Conservation (phyloP, 1,140 invertebrate species). For the Pseudoatta argentina region DNA sequence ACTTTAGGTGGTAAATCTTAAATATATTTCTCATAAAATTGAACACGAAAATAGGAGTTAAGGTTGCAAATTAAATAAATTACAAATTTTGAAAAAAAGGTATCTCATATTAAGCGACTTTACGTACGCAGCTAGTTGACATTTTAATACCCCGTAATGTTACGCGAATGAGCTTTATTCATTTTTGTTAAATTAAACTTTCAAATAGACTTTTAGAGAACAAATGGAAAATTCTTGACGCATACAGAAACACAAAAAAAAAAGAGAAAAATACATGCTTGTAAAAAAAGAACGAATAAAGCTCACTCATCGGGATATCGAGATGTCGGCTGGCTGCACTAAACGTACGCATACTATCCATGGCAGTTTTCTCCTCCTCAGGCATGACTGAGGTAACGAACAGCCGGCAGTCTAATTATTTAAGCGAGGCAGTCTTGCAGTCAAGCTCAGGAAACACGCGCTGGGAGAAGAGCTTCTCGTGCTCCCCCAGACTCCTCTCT, state of each 20-base stretch:
- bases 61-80: too few species aligned
- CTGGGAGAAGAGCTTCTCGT: slow-evolving; percentile 62
- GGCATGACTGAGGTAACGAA: slow-evolving; percentile 83
- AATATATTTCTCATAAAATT: too few species aligned
- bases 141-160: too few species aligned
- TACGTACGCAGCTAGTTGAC: too few species aligned
- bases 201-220: neutral
- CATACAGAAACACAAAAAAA: neutral
- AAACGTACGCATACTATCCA: slow-evolving; percentile 16
- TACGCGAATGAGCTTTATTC: too few species aligned
- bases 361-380: slow-evolving; percentile 76
- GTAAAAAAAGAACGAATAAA: neutral
- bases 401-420: slow-evolving; percentile 85
- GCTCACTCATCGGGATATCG: slow-evolving; percentile 6
- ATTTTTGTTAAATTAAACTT: too few species aligned
- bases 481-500: slow-evolving; percentile 16
- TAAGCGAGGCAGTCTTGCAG: slow-evolving; percentile 81
- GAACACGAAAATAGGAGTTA: too few species aligned
- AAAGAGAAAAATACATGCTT: neutral
- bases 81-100: too few species aligned
- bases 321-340: neutral
- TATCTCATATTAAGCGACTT: too few species aligned
- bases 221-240: neutral
- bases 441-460: slow-evolving; percentile 70
- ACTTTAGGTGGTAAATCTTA: too few species aligned